These are phyloP conservation scores for Strigamia crassipes DNA, from an alignment of 2,888 invertebrate species.

Conservation along the genomic window DNA sequence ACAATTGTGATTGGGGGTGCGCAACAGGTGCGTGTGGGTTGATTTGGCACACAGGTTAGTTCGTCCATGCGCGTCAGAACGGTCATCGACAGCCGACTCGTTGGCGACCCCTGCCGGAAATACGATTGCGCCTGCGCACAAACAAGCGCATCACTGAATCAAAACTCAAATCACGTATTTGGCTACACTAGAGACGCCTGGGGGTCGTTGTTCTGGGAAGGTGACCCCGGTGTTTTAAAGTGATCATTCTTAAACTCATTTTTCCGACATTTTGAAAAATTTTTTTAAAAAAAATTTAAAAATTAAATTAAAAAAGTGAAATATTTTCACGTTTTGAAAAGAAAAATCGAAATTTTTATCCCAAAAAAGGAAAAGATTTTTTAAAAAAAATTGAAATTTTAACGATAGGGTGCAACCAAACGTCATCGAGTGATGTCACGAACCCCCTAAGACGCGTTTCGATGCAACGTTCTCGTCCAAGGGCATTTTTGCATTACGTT, in stretches of 20 bases:
- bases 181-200: conserved; percentile 19
- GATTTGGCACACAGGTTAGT: conserved; percentile 34
- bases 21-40: conserved; percentile 21
- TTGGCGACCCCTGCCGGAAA: conserved; percentile 32
- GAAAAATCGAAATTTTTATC: too few species aligned
- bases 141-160: conserved; percentile 20
- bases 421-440: conserved; percentile 9
- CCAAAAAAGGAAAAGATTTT: background rate
- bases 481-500: conserved; percentile 25
- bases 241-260: background rate
- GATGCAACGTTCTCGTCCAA: conserved; percentile 31
- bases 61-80: conserved; percentile 34
- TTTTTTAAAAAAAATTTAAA: background rate
- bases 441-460: background rate
- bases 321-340: too few species aligned
- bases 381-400: background rate
- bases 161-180: conserved; percentile 34
- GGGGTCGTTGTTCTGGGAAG: conserved; percentile 37
- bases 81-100: conserved; percentile 33
- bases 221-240: conserved; percentile 30
- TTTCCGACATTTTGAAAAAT: background rate
- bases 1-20: background rate
- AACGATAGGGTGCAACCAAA: background rate
- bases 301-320: background rate
- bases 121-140: background rate